These are phyloP conservation scores for Pandemis cinnamomeana DNA, from an alignment of 2,888 invertebrate genomes.

Conservation along the genomic window DNA sequence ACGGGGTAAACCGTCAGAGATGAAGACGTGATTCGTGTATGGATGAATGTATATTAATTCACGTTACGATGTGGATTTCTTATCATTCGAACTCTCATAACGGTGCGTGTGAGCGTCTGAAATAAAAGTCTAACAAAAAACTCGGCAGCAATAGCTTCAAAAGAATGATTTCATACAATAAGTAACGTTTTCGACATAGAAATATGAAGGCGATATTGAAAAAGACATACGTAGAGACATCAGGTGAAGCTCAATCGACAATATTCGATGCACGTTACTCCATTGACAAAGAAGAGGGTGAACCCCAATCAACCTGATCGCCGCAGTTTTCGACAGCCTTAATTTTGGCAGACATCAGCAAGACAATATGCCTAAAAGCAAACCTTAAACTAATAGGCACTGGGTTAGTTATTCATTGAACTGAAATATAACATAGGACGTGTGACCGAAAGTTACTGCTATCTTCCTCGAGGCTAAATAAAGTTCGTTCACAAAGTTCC, in stretches of 20 bases:
- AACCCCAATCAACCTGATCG: constrained; percentile 22
- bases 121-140: too few species aligned
- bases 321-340: constrained; percentile 5
- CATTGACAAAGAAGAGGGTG: constrained; percentile 29
- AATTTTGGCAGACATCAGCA: constrained; percentile 5
- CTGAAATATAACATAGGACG: background rate
- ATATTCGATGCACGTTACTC: background rate
- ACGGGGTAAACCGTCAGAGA: too few species aligned
- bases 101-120: too few species aligned
- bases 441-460: background rate
- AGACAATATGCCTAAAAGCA: background rate
- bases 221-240: background rate
- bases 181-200: background rate
- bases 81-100: too few species aligned
- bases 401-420: background rate
- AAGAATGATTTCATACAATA: background rate
- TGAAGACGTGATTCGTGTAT: too few species aligned
- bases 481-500: constrained; percentile 8
- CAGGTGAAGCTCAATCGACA: background rate
- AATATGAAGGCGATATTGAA: background rate
- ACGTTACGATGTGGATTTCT: too few species aligned
- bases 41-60: too few species aligned
- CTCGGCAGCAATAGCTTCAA: background rate
- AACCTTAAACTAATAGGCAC: background rate
- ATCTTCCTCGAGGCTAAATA: background rate